Percentiles rank a stretch among this genome's conserved stretches.
These are phyloP conservation scores for Drosophila persimilis DNA, from an alignment of 1,140 invertebrate species.

Conservation along the genomic window DNA sequence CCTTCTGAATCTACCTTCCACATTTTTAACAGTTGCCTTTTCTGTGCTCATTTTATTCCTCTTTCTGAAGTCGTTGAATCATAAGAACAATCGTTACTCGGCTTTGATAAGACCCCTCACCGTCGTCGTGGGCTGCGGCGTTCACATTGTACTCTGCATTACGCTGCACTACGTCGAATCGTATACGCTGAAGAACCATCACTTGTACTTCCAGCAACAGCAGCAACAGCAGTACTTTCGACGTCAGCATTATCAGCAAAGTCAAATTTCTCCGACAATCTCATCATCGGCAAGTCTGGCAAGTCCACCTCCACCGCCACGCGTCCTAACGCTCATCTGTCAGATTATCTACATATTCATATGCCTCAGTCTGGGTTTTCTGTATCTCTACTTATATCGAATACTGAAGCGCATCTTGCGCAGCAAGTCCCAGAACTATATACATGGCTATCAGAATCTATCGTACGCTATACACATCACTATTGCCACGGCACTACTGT, in stretches of 20 bases:
- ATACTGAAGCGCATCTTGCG: constrained; percentile 87
- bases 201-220: constrained; percentile 69
- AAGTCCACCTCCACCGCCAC: constrained; percentile 60
- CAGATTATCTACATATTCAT: constrained; percentile 92
- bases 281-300: constrained; percentile 36
- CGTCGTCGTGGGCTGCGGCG: constrained; percentile 88
- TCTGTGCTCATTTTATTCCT: constrained; percentile 93
- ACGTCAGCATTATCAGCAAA: constrained; percentile 42
- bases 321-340: constrained; percentile 89
- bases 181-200: constrained; percentile 74
- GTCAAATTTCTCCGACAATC: constrained; percentile 10
- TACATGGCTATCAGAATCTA: constrained; percentile 87
- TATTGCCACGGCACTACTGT: constrained; percentile 91
- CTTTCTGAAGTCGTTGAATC: constrained; percentile 88
- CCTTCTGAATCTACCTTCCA: constrained; percentile 91
- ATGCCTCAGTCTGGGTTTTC: constrained; percentile 90
- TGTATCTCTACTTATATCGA: constrained; percentile 92
- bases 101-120: constrained; percentile 89
- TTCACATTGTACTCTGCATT: constrained; percentile 91
- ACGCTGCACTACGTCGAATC: constrained; percentile 90
- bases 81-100: constrained; percentile 86
- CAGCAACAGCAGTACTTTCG: constrained; percentile 63
- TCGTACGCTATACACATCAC: constrained; percentile 93
- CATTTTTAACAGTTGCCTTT: constrained; percentile 92
- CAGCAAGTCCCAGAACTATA: constrained; percentile 88